Conservation (phyloP, 2,113 vertebrate species). For the Triplophysa siluroides region DNA sequence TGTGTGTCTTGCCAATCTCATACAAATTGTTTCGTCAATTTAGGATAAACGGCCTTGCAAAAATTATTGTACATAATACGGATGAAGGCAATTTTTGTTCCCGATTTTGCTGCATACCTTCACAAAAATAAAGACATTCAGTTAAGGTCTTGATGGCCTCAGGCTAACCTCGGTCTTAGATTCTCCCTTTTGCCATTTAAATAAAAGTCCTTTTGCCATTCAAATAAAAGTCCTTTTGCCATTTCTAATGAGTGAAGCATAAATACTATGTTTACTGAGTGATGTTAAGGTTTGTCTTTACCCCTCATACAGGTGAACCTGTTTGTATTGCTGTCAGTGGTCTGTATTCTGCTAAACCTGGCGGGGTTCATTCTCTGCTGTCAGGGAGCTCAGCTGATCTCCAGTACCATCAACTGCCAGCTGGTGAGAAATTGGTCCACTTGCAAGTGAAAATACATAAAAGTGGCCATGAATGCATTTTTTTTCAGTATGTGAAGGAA, state of each 20-base stretch:
- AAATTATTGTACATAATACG: neutral
- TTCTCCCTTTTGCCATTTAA: neutral
- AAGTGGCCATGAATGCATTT: neutral
- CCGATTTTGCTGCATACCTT: no score
- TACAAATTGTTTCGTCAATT: neutral
- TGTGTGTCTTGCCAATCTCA: slow-evolving; percentile 47
- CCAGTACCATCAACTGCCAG: slow-evolving; percentile 78
- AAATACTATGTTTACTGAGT: neutral
- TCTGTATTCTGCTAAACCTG: slow-evolving; percentile 83
- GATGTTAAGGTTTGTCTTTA: neutral
- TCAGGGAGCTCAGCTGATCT: slow-evolving; percentile 83
- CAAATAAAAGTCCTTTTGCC: neutral
- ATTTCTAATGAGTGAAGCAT: neutral
- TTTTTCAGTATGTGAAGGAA: neutral
- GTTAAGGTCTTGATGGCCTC: slow-evolving; percentile 15
- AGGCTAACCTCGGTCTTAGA: neutral
- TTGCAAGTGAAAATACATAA: neutral
- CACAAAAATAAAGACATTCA: neutral
- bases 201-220: no score
- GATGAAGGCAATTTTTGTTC: neutral
- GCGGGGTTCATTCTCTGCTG: slow-evolving; percentile 83
- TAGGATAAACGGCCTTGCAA: neutral
- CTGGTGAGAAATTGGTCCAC: slow-evolving; percentile 71
- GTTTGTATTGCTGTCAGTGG: slow-evolving; percentile 81
- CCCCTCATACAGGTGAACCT: slow-evolving; percentile 77